Percentiles rank a stretch among this genome's conserved stretches.
phyloP scores from a whole-genome alignment of 2,888 invertebrate genomes.

The Eristalinus aeneus region DNA sequence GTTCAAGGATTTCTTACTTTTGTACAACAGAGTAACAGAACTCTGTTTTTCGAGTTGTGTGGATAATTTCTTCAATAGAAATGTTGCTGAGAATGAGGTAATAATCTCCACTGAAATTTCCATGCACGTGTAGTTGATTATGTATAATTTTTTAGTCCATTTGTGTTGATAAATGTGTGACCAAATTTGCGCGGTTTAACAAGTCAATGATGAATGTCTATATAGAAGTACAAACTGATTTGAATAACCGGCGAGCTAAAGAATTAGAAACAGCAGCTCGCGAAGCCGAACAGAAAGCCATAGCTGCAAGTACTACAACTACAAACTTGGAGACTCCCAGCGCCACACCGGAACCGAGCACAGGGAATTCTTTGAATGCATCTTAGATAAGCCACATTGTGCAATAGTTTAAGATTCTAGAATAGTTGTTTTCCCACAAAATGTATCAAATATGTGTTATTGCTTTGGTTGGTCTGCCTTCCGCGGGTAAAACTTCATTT shows the following conservation, averaged over 20 bases:
- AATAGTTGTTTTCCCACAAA: not conserved
- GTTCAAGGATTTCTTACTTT: conserved; percentile 80
- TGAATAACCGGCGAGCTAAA: conserved; percentile 77
- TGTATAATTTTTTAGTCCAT: conserved; percentile 71
- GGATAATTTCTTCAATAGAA: conserved; percentile 77
- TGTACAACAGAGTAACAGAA: conserved; percentile 80
- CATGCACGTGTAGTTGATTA: not conserved
- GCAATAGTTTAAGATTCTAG: conserved; percentile 31
- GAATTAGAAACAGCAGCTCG: conserved; percentile 76
- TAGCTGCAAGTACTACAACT: conserved; percentile 40
- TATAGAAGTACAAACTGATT: conserved; percentile 79
- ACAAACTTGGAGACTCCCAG: conserved; percentile 42
- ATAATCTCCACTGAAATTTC: conserved; percentile 14
- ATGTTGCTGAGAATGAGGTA: conserved; percentile 76
- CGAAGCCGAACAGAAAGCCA: conserved; percentile 71
- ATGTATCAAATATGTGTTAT: conserved; percentile 76
- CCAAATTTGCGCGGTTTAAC: conserved; percentile 80
- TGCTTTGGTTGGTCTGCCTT: conserved; percentile 77
- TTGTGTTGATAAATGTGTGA: conserved; percentile 79
- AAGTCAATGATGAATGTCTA: conserved; percentile 80
- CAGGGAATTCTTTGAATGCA: not conserved
- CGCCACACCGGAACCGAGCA: not conserved
- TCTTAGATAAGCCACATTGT: conserved; percentile 17
- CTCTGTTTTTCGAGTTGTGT: conserved; percentile 79
- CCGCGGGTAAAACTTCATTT: conserved; percentile 76